Evolutionary conservation across 2,113 vertebrate species (phyloP).

Genomic region (Colistium nudipinnis): DNA sequence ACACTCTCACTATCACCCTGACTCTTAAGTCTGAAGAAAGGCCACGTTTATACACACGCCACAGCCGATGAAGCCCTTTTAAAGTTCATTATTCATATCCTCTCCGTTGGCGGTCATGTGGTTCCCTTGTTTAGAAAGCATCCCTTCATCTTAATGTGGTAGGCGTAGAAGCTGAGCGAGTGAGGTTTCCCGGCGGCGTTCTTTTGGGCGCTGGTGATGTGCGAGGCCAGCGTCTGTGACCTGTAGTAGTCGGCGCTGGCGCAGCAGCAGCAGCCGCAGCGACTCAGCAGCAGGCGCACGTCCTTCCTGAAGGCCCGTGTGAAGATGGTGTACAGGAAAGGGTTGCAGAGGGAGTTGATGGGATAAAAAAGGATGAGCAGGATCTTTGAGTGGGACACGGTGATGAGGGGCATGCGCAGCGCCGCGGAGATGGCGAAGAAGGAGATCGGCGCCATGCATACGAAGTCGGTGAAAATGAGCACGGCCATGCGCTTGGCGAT

Average conservation of each 20-base stretch:
- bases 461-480: slow-evolving; percentile 95
- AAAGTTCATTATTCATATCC: background rate
- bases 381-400: slow-evolving; percentile 93
- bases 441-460: slow-evolving; percentile 94
- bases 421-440: slow-evolving; percentile 95
- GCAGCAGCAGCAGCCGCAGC: slow-evolving; percentile 84
- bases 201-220: slow-evolving; percentile 55
- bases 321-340: slow-evolving; percentile 93
- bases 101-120: slow-evolving; percentile 54
- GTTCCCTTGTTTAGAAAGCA: slow-evolving; percentile 74
- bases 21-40: slow-evolving; percentile 28
- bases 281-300: slow-evolving; percentile 85
- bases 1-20: background rate
- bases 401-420: slow-evolving; percentile 91
- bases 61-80: background rate
- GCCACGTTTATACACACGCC: slow-evolving; percentile 9
- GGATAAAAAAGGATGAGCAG: slow-evolving; percentile 95
- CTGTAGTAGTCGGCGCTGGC: slow-evolving; percentile 80
- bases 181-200: slow-evolving; percentile 33
- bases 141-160: slow-evolving; percentile 76
- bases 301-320: slow-evolving; percentile 90
- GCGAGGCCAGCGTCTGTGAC: slow-evolving; percentile 80
- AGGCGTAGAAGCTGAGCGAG: slow-evolving; percentile 63
- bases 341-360: slow-evolving; percentile 94
- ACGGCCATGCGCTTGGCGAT: slow-evolving; percentile 94